Evolutionary conservation across 1,140 invertebrate species (phyloP), one percentile per base, ranked within the genome.

Genomic region (Diachasma alloeum): DNA sequence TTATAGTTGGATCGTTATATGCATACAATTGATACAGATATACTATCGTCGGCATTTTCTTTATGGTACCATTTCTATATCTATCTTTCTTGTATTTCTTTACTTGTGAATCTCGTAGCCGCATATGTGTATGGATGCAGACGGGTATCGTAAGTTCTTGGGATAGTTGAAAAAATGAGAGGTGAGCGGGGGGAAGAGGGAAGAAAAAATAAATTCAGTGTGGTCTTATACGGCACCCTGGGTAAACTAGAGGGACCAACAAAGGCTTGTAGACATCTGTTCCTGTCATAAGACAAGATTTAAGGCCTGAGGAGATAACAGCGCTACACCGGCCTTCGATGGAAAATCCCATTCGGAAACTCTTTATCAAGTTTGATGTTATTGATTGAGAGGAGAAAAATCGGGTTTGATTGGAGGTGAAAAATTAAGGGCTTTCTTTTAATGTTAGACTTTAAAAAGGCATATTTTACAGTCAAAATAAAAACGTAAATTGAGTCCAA

Each of bases 1-100:
- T 63, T 26, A 26, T 63, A 63, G 59, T 31, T 31, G 59, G 59
- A 63, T 63, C 59, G 59, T 72, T 81, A 85, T 89, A 89, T 89
- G 87, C 87, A 89, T 89, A 89, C 88, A 89, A 89, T 89, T 89
- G 87, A 89, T 89, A 89, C 88, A 89, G 87, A 89, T 89, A 89
- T 86, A 89, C 85, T 86, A 89, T 89, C 87, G 87, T 86, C 82
- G 84, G 81, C 75, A 72, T 66, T 71, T 76, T 72, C 66, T 68
- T 68, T 68, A 39, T 4, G 31, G n/a, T 39, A 37, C 31, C n/a
- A 39, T 68, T 37, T 37, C 74, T 78, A 81, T 83, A 81, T 83
- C 80, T 81, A 83, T 84, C 82, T 81, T 83, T 67, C 67, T 24
- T 71, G 48, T 15, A 53, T 53, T 53, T 53, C n/a, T 53, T 53